A percentile compares a stretch with the other conserved stretches of the same genome.
Evolutionary conservation across 2,888 invertebrate species (phyloP).

Genomic region (Horisme vitalbata): DNA sequence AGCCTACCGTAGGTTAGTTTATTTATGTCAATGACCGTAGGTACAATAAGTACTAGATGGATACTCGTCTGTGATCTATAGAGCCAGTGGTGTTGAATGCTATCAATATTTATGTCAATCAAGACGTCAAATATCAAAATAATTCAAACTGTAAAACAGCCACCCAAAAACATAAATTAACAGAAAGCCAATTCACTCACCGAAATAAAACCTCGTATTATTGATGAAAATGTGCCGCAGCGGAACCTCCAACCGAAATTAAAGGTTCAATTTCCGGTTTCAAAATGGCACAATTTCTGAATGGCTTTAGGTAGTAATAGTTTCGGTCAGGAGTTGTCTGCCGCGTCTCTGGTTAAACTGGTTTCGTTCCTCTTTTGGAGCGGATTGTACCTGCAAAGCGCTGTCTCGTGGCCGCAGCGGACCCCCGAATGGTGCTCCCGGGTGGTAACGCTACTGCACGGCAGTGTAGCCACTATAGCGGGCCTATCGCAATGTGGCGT

Average conservation of each 20-base stretch:
- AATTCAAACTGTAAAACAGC: not conserved
- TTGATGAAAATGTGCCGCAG: slow-evolving; percentile 18
- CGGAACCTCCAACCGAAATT: slow-evolving; percentile 1
- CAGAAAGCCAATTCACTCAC: not conserved
- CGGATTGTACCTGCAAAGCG: slow-evolving; percentile 50
- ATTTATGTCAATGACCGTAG: too few relatives aligned
- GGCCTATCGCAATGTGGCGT: slow-evolving; percentile 61
- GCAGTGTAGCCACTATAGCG: slow-evolving; percentile 52
- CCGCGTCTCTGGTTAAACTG: slow-evolving; percentile 51
- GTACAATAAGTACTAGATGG: too few relatives aligned
- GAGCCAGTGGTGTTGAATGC: too few relatives aligned
- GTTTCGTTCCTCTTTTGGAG: slow-evolving; percentile 66
- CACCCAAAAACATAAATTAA: not conserved
- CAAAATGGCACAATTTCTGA: slow-evolving; percentile 32
- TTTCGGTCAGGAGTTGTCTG: slow-evolving; percentile 45
- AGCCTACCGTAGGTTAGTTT: too few relatives aligned
- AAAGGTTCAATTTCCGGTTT: slow-evolving; percentile 2
- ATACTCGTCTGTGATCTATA: too few relatives aligned
- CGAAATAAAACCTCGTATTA: slow-evolving; percentile 6
- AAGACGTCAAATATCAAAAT: not conserved
- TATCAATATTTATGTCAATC: not conserved
- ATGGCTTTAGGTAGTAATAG: slow-evolving; percentile 45
- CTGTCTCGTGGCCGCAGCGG: slow-evolving; percentile 34
- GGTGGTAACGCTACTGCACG: slow-evolving; percentile 62
- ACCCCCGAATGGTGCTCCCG: slow-evolving; percentile 66